phyloP scores from a whole-genome alignment of 64 coral and sea anemone species.

The Porites australiensis region DNA sequence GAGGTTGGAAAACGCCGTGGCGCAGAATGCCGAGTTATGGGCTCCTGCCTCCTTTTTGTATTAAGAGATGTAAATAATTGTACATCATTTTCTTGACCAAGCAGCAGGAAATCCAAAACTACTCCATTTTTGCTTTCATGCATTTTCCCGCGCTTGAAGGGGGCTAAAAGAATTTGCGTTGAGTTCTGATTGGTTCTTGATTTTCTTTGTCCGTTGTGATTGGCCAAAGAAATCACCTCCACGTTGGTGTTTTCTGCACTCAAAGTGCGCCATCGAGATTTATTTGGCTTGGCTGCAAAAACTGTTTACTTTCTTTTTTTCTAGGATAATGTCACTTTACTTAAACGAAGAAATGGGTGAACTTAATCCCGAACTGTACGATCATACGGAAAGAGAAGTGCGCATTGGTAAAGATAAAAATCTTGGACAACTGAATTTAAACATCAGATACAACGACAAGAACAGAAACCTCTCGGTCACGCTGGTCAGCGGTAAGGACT shows the following conservation, averaged over 20 bases:
- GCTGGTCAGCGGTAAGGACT: constrained; percentile 78
- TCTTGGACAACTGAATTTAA: constrained; percentile 77
- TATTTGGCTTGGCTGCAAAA: too few relatives aligned
- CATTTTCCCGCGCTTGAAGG: neutral
- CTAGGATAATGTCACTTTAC: constrained; percentile 74
- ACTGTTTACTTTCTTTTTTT: neutral
- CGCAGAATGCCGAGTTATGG: too few relatives aligned
- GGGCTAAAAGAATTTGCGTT: neutral
- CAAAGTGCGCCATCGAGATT: neutral
- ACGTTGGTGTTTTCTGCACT: neutral
- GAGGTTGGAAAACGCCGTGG: neutral
- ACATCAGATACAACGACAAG: constrained; percentile 71
- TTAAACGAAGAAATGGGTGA: constrained; percentile 69
- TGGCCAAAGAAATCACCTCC: too few relatives aligned
- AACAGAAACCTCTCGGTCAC: constrained; percentile 74
- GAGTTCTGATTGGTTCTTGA: neutral
- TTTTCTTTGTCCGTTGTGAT: too few relatives aligned
- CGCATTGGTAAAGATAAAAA: constrained; percentile 60
- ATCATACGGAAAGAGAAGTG: constrained; percentile 39
- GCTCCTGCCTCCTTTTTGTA: too few relatives aligned
- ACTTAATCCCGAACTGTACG: constrained; percentile 72
- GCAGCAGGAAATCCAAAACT: neutral
- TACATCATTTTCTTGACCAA: neutral
- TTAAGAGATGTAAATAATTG: too few relatives aligned
- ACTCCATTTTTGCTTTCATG: neutral